Evolutionary conservation across 1,140 invertebrate genomes (phyloP), one percentile per base, ranked within the genome.

Genomic region (Drosophila sturtevanti): DNA sequence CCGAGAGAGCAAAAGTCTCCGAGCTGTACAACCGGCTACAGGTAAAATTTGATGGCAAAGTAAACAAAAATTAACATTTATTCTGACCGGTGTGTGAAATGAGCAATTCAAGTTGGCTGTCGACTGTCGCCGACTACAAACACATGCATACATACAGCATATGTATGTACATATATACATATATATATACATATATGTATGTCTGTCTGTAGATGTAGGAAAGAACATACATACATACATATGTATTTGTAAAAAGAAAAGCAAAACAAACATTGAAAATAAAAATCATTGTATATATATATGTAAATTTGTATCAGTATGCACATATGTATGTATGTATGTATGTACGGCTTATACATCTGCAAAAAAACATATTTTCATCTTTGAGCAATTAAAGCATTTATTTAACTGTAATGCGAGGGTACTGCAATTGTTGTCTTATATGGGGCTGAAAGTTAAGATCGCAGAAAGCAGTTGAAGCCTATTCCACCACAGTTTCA

Each of bases 1-100:
- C 6, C 11, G 18, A 41, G 48, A 34, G 44, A 69, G 38, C 63
- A 58, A 22, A 18, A 58, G 27, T 54, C 68, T 63, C 68, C 31
- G 51, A 22, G 27, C 12, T 56, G 55, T 54, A 66, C 58, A 37
- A 27, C 63, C 48, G 9, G 37, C 9, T 22, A 60, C 61, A 44
- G 60, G 63, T 77, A 65, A 84, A 48, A 48, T 48, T 48, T 48
- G 41, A 48, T 48, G 41, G 41, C 41, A 21, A 48, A 48, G 16
- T 48, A 48, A 48, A 48, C 80, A 85, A 38, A 68, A 86, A 86
- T 84, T 86, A 86, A 68, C 81, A 80, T 85, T 77, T 75, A 73
- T 77, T 80, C 63, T 77, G 54, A 41, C 69, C 27, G 63, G 35
- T 68, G 34, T 81, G 79, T 31, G 41, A 48, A 48, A 48, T 16